Conservation (phyloP, 2,113 vertebrate species). For the Caloenas nicobarica region DNA sequence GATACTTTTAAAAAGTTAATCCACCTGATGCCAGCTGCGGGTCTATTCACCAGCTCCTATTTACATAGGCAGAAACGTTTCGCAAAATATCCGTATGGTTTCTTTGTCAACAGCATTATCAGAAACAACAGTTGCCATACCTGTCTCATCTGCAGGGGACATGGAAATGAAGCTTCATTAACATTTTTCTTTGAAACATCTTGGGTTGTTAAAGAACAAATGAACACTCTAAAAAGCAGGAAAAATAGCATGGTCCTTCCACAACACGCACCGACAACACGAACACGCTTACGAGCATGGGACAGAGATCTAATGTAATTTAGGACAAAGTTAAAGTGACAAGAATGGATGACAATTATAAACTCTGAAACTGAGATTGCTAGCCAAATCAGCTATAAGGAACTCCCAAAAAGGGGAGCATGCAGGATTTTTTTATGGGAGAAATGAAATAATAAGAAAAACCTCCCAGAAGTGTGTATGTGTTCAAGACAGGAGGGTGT, state of each 20-base stretch:
- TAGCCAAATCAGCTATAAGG: rapidly evolving
- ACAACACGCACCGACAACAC: rapidly evolving
- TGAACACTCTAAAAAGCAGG: background rate
- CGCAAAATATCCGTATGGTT: background rate
- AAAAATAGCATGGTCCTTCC: background rate
- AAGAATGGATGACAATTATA: background rate
- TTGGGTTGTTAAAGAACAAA: background rate
- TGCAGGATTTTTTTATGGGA: background rate
- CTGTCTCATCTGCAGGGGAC: background rate
- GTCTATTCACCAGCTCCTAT: background rate
- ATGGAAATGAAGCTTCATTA: background rate
- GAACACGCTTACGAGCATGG: rapidly evolving
- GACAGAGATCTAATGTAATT: background rate
- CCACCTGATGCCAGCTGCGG: background rate
- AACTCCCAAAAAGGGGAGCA: background rate
- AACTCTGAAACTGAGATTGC: background rate
- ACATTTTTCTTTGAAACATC: background rate
- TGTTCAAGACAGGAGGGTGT: background rate
- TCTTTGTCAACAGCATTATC: background rate
- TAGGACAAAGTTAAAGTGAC: background rate
- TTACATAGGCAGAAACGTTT: background rate
- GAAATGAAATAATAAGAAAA: background rate
- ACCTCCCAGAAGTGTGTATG: background rate
- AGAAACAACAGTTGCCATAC: background rate
- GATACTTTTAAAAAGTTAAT: background rate